Evolutionary conservation across 2,113 vertebrate species (phyloP).

Genomic region (Cepphus grylle): DNA sequence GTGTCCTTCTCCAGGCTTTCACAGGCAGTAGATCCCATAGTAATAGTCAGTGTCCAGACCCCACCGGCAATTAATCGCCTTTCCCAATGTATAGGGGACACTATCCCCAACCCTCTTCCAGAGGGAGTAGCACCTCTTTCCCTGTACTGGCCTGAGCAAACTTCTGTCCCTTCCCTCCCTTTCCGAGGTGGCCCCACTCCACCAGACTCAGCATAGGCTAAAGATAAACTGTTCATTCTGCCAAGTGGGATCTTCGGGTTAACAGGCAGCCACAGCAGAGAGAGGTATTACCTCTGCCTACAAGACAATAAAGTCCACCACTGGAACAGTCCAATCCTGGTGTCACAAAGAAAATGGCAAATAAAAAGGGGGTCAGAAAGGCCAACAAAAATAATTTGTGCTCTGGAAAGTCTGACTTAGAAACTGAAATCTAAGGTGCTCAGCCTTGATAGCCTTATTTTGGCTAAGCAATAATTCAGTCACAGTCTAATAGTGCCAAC

Average conservation of each 20-base stretch:
- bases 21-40: neutral
- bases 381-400: neutral
- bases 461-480: neutral
- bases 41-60: neutral
- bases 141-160: neutral
- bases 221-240: neutral
- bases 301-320: neutral
- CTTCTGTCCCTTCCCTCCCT: neutral
- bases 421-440: neutral
- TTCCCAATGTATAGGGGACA: too few species aligned
- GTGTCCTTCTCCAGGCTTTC: neutral
- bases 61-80: rapidly evolving
- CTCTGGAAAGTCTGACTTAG: neutral
- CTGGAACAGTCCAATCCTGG: neutral
- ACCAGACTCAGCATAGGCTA: neutral
- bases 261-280: neutral
- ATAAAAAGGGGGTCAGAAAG: neutral
- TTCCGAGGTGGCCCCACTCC: neutral
- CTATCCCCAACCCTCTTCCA: neutral
- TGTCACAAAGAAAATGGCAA: neutral
- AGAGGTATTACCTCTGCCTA: neutral
- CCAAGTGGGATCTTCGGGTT: neutral
- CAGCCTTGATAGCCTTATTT: neutral
- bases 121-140: neutral
- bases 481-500: neutral